Base-by-base conservation (phyloP, 2,797 vertebrate genomes). In the Chelon labrosus region DNA sequence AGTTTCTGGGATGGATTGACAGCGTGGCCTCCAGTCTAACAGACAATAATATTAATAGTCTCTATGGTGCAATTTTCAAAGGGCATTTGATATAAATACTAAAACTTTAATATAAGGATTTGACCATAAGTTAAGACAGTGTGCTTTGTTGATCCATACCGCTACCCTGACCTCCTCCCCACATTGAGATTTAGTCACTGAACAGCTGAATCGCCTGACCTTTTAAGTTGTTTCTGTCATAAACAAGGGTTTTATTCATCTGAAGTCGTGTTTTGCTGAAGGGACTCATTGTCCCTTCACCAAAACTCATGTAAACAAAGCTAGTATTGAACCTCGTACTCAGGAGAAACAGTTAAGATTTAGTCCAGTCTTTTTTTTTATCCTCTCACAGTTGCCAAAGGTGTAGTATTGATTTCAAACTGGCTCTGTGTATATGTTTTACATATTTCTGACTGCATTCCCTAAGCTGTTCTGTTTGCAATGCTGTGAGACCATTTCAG, bases 1-100 rank as follows among this genome's bases (percentile, higher is more conserved):
- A 73, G 62, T 77, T 85, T 73, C 47, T 80, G 41, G 64, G 82
- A 81, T 77, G 54, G 79, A 84, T 80, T 84, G 75, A 75, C 70
- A 84, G 44, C 54, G 46, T 44, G 50, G 25, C 11, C 52, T 39
- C 73, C 37, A 51, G 54, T 61, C 60, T 55, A 59, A 74, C 19
- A 55, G 35, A 60, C 75, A 77, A 62, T 49, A 46, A 1, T 42
- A 75, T 20, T 3, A 12, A 61, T 27, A 55, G 46, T 12, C 5
- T 11, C 1, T 12, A 2, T 22, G 16, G 47, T 2, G 25, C 11
- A 39, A n/a, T 35, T 68, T 68, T 37, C 6, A 64, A 69, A 22
- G 44, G 5, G 27, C 37, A 39, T 35, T 22, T 62, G 27, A 17
- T 31, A 20, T 10, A 41, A 0, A 52, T 22, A 2, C 7, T 10